Conservation (phyloP, 2,888 invertebrate species). For the Plutella xylostella region DNA sequence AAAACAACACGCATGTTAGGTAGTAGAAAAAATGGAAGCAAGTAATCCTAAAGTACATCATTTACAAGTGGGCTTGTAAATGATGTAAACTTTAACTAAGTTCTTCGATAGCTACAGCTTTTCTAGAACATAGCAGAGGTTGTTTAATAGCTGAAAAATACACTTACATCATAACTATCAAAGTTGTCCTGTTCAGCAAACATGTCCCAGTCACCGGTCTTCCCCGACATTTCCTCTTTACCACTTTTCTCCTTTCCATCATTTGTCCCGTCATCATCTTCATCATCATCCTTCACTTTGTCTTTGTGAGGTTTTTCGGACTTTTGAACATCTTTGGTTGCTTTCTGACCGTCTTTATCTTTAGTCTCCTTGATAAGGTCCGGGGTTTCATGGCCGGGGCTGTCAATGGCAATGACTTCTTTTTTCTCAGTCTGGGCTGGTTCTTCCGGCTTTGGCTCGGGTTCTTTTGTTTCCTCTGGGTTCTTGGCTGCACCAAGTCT, state of each 20-base stretch:
- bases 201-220: slow-evolving; percentile 82
- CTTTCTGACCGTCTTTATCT: background rate
- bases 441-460: slow-evolving; percentile 8
- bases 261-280: background rate
- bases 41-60: too few relatives aligned
- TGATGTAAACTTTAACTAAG: too few relatives aligned
- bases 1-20: slow-evolving; percentile 16
- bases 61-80: too few relatives aligned
- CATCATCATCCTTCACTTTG: background rate
- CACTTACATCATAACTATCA: slow-evolving; percentile 77
- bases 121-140: too few relatives aligned
- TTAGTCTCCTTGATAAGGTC: slow-evolving; percentile 2
- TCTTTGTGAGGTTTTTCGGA: background rate
- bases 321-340: background rate
- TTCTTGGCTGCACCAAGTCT: slow-evolving; percentile 12
- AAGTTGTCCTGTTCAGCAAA: slow-evolving; percentile 93
- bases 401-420: background rate
- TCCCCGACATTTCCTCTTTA: slow-evolving; percentile 24
- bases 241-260: background rate
- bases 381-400: background rate
- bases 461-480: slow-evolving; percentile 9
- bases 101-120: background rate
- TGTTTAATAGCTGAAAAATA: too few relatives aligned
- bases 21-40: too few relatives aligned
- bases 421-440: background rate